A percentile compares a stretch with the other conserved stretches of the same genome.
These are phyloP conservation scores for Rhopilema esculentum DNA, from an alignment of 30 jellyfish, hydroid and myxozoan genomes.

Conservation along the genomic window DNA sequence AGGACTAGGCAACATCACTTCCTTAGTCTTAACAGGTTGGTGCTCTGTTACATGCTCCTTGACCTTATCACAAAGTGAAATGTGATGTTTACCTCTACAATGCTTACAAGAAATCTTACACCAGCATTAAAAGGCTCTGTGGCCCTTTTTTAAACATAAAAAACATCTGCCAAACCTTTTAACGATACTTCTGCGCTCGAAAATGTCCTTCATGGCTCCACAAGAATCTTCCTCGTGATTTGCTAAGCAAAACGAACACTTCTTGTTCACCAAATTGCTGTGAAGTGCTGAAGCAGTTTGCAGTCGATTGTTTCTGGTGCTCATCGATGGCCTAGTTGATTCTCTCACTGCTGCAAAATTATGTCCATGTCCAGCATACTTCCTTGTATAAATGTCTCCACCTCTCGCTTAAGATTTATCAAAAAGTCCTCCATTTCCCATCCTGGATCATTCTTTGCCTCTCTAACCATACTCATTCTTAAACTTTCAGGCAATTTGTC, in stretches of 20 bases:
- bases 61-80: background rate
- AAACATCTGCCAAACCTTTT: no score
- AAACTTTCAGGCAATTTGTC: background rate
- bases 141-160: background rate
- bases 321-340: background rate
- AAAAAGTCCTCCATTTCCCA: constrained; percentile 17
- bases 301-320: background rate
- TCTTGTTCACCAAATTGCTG: background rate
- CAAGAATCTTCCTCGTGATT: background rate
- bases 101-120: background rate
- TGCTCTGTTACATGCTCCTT: background rate
- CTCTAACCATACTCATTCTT: no score
- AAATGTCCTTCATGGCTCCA: background rate
- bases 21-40: no score
- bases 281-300: background rate
- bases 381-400: background rate
- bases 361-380: background rate
- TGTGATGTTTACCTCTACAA: background rate
- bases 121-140: background rate
- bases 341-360: background rate
- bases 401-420: constrained; percentile 16
- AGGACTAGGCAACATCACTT: background rate
- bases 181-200: background rate
- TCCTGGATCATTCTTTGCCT: background rate
- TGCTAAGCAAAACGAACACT: background rate